Percentiles rank a stretch among this genome's conserved stretches.
Conservation (phyloP, 2,888 invertebrate genomes). For the Scaptomyza cyrtandrae region DNA sequence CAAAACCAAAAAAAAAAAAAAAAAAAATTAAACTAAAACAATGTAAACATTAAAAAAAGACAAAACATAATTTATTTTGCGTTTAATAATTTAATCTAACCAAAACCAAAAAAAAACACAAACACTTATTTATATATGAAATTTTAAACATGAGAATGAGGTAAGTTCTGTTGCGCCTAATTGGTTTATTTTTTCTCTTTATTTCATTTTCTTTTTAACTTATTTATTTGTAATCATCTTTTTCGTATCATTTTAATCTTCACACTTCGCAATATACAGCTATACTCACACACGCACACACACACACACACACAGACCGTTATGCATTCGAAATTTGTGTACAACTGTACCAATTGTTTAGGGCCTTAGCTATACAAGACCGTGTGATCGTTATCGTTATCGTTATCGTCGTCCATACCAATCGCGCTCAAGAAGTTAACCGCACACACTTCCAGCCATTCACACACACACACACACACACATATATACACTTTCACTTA, state of each 20-base stretch:
- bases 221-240: conserved; percentile 33
- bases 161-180: conserved; percentile 83
- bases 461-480: conserved; percentile 22
- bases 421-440: not conserved
- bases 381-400: conserved; percentile 28
- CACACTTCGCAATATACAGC: conserved; percentile 15
- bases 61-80: conserved; percentile 70
- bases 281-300: conserved; percentile 19
- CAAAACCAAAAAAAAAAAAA: conserved; percentile 39
- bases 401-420: conserved; percentile 12
- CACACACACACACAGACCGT: conserved; percentile 10
- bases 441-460: not conserved
- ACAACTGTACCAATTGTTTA: conserved; percentile 32
- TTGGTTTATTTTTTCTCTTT: conserved; percentile 71
- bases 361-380: conserved; percentile 27
- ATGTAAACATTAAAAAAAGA: conserved; percentile 49
- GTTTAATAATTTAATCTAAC: conserved; percentile 69
- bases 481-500: conserved; percentile 4
- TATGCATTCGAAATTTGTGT: conserved; percentile 26
- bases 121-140: conserved; percentile 44
- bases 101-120: conserved; percentile 26
- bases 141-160: conserved; percentile 77
- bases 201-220: conserved; percentile 45
- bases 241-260: conserved; percentile 45
- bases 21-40: conserved; percentile 11